Conservation (phyloP, 2,797 vertebrate genomes). For the Columba guinea region DNA sequence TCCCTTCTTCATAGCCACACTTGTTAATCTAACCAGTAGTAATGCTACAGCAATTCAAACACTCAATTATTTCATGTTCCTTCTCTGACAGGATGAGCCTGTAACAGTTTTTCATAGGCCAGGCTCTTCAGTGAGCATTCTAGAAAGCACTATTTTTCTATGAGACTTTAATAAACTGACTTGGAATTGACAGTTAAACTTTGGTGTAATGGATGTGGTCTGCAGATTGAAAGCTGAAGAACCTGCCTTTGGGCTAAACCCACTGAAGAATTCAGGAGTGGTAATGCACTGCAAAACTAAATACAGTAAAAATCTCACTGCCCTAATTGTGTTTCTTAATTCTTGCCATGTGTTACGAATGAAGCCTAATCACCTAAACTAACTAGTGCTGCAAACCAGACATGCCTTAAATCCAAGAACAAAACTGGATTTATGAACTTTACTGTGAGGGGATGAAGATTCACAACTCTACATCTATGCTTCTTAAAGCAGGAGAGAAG, state of each 20-base stretch:
- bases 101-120: neutral
- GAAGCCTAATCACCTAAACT: neutral
- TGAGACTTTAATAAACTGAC: neutral
- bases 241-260: neutral
- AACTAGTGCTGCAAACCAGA: neutral
- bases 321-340: neutral
- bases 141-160: neutral
- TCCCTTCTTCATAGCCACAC: neutral
- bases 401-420: neutral
- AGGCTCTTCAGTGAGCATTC: neutral
- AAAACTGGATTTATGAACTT: neutral
- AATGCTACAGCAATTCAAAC: neutral
- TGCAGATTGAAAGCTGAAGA: neutral
- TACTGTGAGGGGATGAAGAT: neutral
- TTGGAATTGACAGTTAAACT: neutral
- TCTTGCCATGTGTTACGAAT: neutral
- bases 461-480: neutral
- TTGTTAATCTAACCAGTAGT: neutral
- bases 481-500: neutral
- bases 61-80: neutral
- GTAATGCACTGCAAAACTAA: neutral
- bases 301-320: neutral
- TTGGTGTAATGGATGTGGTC: neutral
- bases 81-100: neutral
- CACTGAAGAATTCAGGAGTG: neutral